Evolutionary conservation across 2,888 invertebrate species (phyloP).

Genomic region (Trachelus tabidus): DNA sequence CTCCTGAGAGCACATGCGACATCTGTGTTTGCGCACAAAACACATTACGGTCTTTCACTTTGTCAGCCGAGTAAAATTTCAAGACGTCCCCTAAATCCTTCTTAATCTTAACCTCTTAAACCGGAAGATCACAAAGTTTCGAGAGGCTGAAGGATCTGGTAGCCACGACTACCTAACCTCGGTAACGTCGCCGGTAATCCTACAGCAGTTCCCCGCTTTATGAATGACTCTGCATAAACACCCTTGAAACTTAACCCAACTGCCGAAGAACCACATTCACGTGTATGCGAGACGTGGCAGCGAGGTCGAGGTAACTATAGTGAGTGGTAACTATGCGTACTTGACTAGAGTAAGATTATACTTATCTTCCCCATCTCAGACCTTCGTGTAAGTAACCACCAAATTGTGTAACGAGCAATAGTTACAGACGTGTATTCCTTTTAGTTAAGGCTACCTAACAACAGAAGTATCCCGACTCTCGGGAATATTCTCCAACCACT

Average conservation of each 20-base stretch:
- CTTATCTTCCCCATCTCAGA: neutral
- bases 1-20: neutral
- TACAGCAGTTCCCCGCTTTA: neutral
- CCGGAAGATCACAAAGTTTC: constrained; percentile 4
- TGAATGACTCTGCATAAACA: constrained; percentile 6
- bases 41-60: neutral
- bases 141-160: neutral
- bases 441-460: too few species aligned
- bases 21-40: neutral
- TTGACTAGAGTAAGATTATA: neutral
- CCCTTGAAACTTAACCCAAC: constrained; percentile 1
- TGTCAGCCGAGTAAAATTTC: neutral
- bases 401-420: neutral
- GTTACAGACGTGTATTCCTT: too few species aligned
- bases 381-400: neutral
- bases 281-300: neutral
- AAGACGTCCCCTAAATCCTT: neutral
- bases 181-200: neutral
- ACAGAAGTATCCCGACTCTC: too few species aligned
- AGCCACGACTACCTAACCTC: neutral
- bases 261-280: neutral
- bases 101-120: neutral
- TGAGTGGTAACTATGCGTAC: neutral
- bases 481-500: too few species aligned
- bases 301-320: neutral